phyloP scores from a whole-genome alignment of 2,888 invertebrate species.

The Agonopterix arenella region DNA sequence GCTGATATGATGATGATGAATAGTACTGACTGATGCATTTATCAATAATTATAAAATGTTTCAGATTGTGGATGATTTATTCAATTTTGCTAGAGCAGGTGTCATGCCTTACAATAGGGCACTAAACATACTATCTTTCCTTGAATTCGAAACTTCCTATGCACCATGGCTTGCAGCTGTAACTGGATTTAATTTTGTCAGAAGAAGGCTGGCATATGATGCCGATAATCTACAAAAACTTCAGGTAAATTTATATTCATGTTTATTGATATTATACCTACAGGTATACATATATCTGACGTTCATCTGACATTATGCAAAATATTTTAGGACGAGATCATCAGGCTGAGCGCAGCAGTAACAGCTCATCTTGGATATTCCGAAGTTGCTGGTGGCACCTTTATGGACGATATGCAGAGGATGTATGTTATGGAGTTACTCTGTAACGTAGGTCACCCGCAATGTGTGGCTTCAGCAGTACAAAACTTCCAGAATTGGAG shows the following conservation, averaged over 20 bases:
- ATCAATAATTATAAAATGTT: background rate
- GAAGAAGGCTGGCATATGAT: conserved; percentile 59
- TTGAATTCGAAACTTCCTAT: conserved; percentile 79
- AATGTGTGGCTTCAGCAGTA: conserved; percentile 52
- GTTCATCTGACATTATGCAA: too few species aligned
- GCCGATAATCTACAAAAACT: conserved; percentile 26
- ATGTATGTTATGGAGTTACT: conserved; percentile 75
- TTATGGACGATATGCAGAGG: conserved; percentile 71
- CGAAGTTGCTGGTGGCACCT: conserved; percentile 58
- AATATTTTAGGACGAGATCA: conserved; percentile 52
- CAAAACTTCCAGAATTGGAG: conserved; percentile 55
- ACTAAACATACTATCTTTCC: conserved; percentile 73
- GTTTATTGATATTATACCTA: too few species aligned
- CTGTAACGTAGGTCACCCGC: conserved; percentile 60
- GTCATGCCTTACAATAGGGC: conserved; percentile 66
- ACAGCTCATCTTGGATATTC: conserved; percentile 68
- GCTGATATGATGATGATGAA: too few species aligned
- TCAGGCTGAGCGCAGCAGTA: conserved; percentile 54
- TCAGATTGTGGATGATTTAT: conserved; percentile 80
- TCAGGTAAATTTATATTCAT: conserved; percentile 26
- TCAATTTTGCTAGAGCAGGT: conserved; percentile 74
- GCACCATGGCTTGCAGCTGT: conserved; percentile 83
- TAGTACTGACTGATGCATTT: too few species aligned
- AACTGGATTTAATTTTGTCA: conserved; percentile 57
- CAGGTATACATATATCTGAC: too few species aligned